Conservation (phyloP, 64 coral and sea anemone genomes). For the Porites australiensis region DNA sequence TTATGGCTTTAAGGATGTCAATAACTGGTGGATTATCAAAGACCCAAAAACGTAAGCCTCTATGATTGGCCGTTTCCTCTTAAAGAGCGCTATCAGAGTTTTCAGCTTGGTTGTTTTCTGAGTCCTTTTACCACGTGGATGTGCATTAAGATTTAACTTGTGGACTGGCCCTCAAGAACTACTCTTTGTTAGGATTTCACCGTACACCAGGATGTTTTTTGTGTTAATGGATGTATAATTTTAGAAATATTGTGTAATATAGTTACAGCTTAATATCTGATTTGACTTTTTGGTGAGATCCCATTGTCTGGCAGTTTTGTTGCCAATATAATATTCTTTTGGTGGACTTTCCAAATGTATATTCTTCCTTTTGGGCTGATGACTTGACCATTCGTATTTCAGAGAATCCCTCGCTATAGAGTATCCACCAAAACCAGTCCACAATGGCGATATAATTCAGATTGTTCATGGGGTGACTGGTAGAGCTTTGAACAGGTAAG, state of each 20-base stretch:
- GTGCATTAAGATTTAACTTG: no score
- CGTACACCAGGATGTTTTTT: no score
- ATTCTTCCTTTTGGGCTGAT: neutral
- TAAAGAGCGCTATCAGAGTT: neutral
- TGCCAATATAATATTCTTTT: neutral
- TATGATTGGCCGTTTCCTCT: neutral
- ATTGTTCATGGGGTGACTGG: slow-evolving; percentile 93
- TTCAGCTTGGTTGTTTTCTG: no score
- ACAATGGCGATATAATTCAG: slow-evolving; percentile 96
- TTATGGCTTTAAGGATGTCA: slow-evolving; percentile 98
- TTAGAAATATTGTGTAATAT: no score
- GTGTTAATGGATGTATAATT: no score
- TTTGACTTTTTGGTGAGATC: no score
- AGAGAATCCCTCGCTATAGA: slow-evolving; percentile 83
- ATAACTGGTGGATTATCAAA: slow-evolving; percentile 99
- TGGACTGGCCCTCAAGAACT: no score
- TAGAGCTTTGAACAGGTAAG: slow-evolving; percentile 94
- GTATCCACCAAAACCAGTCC: slow-evolving; percentile 87
- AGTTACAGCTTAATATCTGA: no score
- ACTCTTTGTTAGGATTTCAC: no score
- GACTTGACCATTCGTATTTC: neutral
- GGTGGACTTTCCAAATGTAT: neutral
- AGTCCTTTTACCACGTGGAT: no score
- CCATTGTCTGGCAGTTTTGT: no score
- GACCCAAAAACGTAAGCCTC: slow-evolving; percentile 81